These are phyloP conservation scores for Dendrolimus punctatus DNA, from an alignment of 1,140 invertebrate species.

Conservation along the genomic window DNA sequence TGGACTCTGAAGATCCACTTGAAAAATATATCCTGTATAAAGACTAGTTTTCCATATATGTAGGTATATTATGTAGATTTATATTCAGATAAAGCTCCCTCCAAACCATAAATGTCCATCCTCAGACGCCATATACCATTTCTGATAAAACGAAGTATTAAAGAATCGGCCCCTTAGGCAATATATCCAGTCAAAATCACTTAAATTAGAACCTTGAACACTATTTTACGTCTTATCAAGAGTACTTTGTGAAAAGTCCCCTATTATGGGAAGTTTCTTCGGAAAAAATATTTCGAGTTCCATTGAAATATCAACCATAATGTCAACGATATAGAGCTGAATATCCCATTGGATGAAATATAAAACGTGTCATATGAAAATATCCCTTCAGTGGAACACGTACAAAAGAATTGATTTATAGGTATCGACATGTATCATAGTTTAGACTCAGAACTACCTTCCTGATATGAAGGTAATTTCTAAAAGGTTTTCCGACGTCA, in stretches of 20 bases:
- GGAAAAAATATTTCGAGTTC: no score
- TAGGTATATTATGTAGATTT: no score
- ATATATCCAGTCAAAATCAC: slow-evolving; percentile 19
- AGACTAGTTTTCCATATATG: no score
- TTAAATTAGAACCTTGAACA: slow-evolving; percentile 15
- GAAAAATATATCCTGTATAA: no score
- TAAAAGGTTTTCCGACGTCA: no score
- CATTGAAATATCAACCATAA: no score
- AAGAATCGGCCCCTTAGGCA: slow-evolving; percentile 9
- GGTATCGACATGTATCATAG: slow-evolving; percentile 17
- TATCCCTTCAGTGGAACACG: slow-evolving; percentile 5
- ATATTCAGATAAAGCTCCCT: no score
- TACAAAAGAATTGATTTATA: slow-evolving; percentile 21
- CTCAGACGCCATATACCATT: slow-evolving; percentile 9
- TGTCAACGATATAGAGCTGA: no score
- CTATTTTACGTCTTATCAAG: slow-evolving; percentile 17
- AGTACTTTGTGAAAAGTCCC: slow-evolving; percentile 2
- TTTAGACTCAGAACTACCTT: slow-evolving; percentile 4
- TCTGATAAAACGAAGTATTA: slow-evolving; percentile 14
- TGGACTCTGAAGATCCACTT: no score
- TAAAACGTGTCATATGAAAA: slow-evolving; percentile 7
- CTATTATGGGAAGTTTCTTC: no score
- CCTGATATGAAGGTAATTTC: no score
- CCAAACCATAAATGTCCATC: no score
- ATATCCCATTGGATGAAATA: background rate